phyloP scores from a whole-genome alignment of 2,888 invertebrate genomes.

The Anoplius nigerrimus region DNA sequence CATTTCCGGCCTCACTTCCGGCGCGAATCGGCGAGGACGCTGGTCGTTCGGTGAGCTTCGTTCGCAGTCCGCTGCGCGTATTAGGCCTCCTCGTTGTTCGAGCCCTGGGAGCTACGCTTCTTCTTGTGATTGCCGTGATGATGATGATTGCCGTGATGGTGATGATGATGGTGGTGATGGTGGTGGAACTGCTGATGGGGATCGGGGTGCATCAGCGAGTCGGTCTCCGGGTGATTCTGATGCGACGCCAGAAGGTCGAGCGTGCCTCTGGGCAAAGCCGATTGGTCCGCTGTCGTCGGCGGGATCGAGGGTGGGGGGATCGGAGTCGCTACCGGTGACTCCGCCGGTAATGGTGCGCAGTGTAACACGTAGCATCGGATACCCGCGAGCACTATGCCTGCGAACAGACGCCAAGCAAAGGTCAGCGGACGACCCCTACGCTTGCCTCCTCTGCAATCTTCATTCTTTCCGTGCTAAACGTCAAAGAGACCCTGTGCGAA shows the following conservation, averaged over 20 bases:
- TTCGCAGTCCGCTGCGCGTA: conserved; percentile 13
- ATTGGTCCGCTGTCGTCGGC: conserved; percentile 53
- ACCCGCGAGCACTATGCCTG: conserved; percentile 67
- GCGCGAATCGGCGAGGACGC: background rate
- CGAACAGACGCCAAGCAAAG: background rate
- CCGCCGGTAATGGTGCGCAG: conserved; percentile 67
- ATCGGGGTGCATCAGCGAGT: conserved; percentile 64
- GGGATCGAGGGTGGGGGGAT: conserved; percentile 66
- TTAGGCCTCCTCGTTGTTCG: conserved; percentile 70
- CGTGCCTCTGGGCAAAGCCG: conserved; percentile 59
- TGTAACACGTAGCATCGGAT: conserved; percentile 71
- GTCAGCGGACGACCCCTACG: too few relatives aligned
- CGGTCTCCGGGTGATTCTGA: conserved; percentile 67
- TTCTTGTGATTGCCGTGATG: conserved; percentile 69
- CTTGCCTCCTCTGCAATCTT: too few relatives aligned
- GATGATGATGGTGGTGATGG: conserved; percentile 59
- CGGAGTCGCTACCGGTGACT: conserved; percentile 68
- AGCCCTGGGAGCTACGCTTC: conserved; percentile 70
- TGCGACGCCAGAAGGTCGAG: conserved; percentile 68
- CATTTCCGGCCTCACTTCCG: background rate
- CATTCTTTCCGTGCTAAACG: too few relatives aligned
- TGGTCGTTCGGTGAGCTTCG: too few relatives aligned
- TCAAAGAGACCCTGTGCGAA: too few relatives aligned
- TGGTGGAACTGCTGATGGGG: conserved; percentile 61
- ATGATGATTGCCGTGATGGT: conserved; percentile 63